Evolutionary conservation across 2,888 invertebrate species (phyloP), one percentile per base, ranked within the genome.

Genomic region (Orchesellides sinensis): DNA sequence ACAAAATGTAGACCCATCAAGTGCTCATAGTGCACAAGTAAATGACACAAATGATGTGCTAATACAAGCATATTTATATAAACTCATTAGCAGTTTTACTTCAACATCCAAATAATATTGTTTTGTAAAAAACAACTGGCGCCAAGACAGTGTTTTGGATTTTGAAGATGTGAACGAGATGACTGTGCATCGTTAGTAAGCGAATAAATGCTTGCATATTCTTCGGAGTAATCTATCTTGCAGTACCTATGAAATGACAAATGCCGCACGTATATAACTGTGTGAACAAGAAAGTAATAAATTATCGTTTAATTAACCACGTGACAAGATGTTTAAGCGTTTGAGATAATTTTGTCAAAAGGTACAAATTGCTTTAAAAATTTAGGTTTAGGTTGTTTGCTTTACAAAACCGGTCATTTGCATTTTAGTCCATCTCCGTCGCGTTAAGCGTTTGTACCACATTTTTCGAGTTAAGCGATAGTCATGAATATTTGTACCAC

Each of bases 231-330:
- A 40, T n/a, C 40, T 14, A 40, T n/a, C n/a, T n/a, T n/a, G n/a
- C n/a, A n/a, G n/a, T n/a, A 32, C 2, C 40, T 8, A 40, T 40
- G 40, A 40, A 40, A 40, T 8, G 10, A 8, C 40, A 8, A 40
- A 2, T 40, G 40, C n/a, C 40, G 14, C 40, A 40, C 10, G 10
- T 40, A 14, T 40, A 40, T 40, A 40, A 14, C 14, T 56, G 27
- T 14, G 17, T 1, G 35, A 17, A 61, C 17, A 19, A 35, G 19
- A 32, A 29, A 47, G 19, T 72, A 10, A 59, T 72, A 72, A 72
- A 72, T 72, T 72, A 45, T 17, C 19, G 3, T 35, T 40, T 47
- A 59, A 59, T 72, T 56, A 59, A 17, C 40, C 17, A 56, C 40
- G 59, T 59, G 72, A 45, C 40, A 40, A n/a, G 14, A 35, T 52